Evolutionary conservation across 2,113 vertebrate genomes (phyloP).

Genomic region (Chionis minor): DNA sequence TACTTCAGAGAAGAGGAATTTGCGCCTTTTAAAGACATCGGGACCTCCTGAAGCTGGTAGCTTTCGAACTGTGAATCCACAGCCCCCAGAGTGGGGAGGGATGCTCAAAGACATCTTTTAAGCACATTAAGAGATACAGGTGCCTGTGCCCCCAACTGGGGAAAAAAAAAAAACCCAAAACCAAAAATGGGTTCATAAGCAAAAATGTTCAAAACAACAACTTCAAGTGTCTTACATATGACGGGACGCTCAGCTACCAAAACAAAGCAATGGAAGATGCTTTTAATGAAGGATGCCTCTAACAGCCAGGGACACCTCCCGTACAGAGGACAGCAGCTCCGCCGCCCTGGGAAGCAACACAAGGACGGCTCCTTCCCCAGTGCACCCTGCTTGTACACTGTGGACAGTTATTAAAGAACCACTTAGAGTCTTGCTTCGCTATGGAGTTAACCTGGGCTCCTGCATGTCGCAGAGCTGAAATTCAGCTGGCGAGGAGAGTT

Average conservation of each 20-base stretch:
- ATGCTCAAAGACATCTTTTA: background rate
- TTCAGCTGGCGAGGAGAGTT: background rate
- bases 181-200: background rate
- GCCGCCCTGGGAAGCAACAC: background rate
- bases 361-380: background rate
- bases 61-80: background rate
- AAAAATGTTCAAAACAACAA: background rate
- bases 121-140: background rate
- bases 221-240: background rate
- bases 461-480: background rate
- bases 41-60: background rate
- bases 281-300: background rate
- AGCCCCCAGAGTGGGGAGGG: background rate
- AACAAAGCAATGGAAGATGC: background rate
- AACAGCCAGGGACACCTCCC: background rate
- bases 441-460: background rate
- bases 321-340: background rate
- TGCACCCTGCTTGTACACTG: background rate
- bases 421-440: background rate
- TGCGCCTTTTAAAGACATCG: background rate
- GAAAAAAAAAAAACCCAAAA: background rate
- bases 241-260: background rate
- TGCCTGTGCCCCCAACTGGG: background rate
- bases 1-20: background rate
- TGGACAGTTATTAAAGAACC: background rate